Evolutionary conservation across 2,888 invertebrate genomes (phyloP).

Genomic region (Leptinotarsa haldemani): DNA sequence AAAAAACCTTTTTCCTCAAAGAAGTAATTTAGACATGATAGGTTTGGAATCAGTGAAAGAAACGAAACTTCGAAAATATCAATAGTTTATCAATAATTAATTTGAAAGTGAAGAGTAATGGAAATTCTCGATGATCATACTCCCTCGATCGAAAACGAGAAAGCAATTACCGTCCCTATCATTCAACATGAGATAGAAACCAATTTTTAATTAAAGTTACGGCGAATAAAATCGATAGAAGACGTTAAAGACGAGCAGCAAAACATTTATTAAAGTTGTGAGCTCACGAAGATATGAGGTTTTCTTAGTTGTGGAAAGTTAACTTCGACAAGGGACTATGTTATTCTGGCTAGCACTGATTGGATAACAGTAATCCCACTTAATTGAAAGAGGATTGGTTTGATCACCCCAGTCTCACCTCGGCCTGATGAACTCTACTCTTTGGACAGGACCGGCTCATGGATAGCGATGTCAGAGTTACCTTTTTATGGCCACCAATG

Average conservation of each 20-base stretch:
- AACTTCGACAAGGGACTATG: constrained; percentile 56
- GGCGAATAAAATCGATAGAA: constrained; percentile 30
- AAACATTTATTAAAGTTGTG: constrained; percentile 44
- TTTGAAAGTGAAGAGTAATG: background rate
- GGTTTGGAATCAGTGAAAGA: too few species aligned
- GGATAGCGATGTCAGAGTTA: background rate
- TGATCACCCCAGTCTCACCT: constrained; percentile 59
- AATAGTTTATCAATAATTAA: too few species aligned
- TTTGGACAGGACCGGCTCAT: background rate
- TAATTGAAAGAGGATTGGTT: constrained; percentile 65
- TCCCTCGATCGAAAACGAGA: background rate
- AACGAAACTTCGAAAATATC: too few species aligned
- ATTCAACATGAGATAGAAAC: constrained; percentile 13
- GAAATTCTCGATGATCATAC: background rate
- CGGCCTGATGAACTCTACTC: constrained; percentile 52
- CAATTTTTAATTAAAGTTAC: constrained; percentile 34
- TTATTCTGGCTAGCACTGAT: constrained; percentile 60
- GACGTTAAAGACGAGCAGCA: constrained; percentile 20
- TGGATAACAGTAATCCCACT: constrained; percentile 65
- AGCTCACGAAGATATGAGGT: constrained; percentile 26
- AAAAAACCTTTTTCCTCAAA: too few species aligned
- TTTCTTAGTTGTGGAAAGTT: constrained; percentile 48
- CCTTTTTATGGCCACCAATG: too few species aligned
- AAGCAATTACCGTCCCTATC: constrained; percentile 20
- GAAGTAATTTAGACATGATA: too few species aligned